Evolutionary conservation across 92 coral and sea anemone species (phyloP).

Genomic region (Siderastrea siderea): DNA sequence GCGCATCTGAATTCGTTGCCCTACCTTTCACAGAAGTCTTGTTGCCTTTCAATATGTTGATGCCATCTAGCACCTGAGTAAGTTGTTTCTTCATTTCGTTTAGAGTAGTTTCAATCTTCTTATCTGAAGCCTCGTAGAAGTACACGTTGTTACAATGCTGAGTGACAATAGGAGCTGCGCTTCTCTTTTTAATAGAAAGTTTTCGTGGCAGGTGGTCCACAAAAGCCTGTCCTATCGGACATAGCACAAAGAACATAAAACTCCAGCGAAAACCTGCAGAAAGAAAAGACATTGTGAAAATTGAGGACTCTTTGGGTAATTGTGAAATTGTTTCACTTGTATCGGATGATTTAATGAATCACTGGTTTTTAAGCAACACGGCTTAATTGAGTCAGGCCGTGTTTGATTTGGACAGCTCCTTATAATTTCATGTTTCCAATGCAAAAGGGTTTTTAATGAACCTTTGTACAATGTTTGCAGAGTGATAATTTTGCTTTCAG

Average conservation of each 20-base stretch:
- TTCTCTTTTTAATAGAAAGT: too few species aligned
- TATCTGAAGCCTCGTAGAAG: conserved; percentile 20
- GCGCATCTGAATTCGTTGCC: too few species aligned
- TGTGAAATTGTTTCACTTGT: too few species aligned
- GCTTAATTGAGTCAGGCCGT: too few species aligned
- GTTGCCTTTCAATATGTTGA: neutral
- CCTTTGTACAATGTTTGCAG: too few species aligned
- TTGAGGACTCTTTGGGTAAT: too few species aligned
- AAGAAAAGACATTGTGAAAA: neutral
- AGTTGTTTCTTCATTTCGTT: neutral
- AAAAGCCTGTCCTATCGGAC: neutral
- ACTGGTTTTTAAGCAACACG: too few species aligned
- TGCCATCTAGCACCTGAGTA: neutral
- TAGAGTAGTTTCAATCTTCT: neutral
- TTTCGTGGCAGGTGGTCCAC: neutral
- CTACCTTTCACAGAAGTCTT: neutral
- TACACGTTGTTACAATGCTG: conserved; percentile 22
- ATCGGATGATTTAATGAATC: too few species aligned
- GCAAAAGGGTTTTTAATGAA: too few species aligned
- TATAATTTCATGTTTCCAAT: too few species aligned
- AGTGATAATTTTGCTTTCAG: too few species aligned
- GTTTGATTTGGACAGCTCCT: too few species aligned
- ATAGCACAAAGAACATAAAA: neutral
- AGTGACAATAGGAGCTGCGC: neutral
- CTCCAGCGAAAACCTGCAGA: neutral